Percentiles rank a stretch among this genome's conserved stretches.
Evolutionary conservation across 1,140 invertebrate genomes (phyloP).

Genomic region (Danaus plexippus): DNA sequence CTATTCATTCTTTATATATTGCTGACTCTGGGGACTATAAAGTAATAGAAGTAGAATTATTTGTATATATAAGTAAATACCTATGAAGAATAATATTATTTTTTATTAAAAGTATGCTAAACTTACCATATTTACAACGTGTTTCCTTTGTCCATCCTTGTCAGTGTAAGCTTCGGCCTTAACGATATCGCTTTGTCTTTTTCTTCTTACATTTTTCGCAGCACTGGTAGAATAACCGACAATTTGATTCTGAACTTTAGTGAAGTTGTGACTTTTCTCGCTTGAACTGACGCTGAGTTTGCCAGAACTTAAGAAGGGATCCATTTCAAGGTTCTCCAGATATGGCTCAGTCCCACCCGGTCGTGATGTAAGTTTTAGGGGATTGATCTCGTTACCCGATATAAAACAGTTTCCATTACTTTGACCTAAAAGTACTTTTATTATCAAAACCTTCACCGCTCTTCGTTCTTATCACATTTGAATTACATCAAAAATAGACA

Average conservation of each 20-base stretch:
- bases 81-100: too few relatives aligned
- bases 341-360: constrained; percentile 67
- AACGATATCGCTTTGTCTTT: constrained; percentile 81
- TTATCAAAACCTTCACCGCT: not conserved
- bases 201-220: constrained; percentile 67
- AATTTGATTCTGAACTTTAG: constrained; percentile 69
- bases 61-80: too few relatives aligned
- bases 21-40: too few relatives aligned
- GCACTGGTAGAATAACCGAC: constrained; percentile 30
- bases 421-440: constrained; percentile 49
- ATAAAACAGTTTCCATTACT: constrained; percentile 77
- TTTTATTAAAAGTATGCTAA: not conserved
- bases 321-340: constrained; percentile 57
- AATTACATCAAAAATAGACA: too few relatives aligned
- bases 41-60: too few relatives aligned
- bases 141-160: constrained; percentile 78
- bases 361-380: constrained; percentile 75
- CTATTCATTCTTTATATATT: too few relatives aligned
- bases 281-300: constrained; percentile 48
- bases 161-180: constrained; percentile 80
- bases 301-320: constrained; percentile 42
- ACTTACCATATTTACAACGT: constrained; percentile 84
- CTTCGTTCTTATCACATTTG: too few relatives aligned
- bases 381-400: constrained; percentile 76
- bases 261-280: constrained; percentile 63